phyloP scores from a whole-genome alignment of 2,797 vertebrate genomes.

The Takifugu ocellatus region DNA sequence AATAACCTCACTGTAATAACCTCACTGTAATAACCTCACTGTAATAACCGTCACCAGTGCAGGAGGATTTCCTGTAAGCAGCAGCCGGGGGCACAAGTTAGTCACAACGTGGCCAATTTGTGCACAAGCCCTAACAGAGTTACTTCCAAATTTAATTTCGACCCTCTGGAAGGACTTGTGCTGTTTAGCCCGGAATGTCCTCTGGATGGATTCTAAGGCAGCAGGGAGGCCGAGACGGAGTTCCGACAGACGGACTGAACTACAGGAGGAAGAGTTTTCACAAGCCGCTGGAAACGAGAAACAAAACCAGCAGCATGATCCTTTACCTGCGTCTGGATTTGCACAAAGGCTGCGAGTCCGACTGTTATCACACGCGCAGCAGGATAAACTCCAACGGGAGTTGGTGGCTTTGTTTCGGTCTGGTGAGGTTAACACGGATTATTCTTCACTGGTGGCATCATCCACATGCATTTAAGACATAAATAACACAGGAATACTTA shows the following conservation, averaged over 20 bases:
- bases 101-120: slow-evolving; percentile 28
- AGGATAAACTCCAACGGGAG: neutral
- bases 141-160: slow-evolving; percentile 69
- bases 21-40: slow-evolving; percentile 43
- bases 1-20: slow-evolving; percentile 41
- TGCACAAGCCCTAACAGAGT: slow-evolving; percentile 59
- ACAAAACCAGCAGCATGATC: neutral
- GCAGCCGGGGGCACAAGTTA: slow-evolving; percentile 16
- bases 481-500: slow-evolving; percentile 58
- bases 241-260: slow-evolving; percentile 4
- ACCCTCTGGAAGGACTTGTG: slow-evolving; percentile 58
- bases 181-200: slow-evolving; percentile 65
- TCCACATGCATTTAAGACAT: slow-evolving; percentile 36
- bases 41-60: slow-evolving; percentile 27
- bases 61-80: slow-evolving; percentile 20
- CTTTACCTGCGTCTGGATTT: neutral
- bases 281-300: neutral
- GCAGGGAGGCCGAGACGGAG: slow-evolving; percentile 36
- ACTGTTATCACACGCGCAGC: neutral
- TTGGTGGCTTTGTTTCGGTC: slow-evolving; percentile 24
- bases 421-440: slow-evolving; percentile 4
- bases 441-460: slow-evolving; percentile 1
- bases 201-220: slow-evolving; percentile 26
- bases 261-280: neutral
- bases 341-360: slow-evolving; percentile 9